phyloP scores from a whole-genome alignment of 2,888 invertebrate species.

The Pocota personata region DNA sequence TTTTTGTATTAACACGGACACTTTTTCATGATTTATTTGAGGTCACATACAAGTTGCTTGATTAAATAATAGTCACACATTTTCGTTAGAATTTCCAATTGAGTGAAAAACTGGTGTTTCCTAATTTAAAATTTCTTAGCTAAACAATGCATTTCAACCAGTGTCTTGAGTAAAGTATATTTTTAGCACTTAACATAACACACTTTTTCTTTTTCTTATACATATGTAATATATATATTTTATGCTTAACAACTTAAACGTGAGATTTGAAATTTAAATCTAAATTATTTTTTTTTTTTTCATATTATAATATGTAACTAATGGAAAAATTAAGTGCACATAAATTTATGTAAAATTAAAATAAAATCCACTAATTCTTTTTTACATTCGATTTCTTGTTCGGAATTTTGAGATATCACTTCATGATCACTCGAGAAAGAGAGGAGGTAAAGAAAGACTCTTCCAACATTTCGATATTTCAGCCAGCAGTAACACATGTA shows the following conservation, averaged over 20 bases:
- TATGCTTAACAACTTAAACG: constrained; percentile 18
- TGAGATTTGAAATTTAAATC: background rate
- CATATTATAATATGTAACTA: constrained; percentile 2
- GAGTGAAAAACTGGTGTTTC: constrained; percentile 35
- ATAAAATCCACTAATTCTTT: constrained; percentile 54
- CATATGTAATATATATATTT: constrained; percentile 44
- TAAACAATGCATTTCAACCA: constrained; percentile 63
- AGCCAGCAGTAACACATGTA: constrained; percentile 72
- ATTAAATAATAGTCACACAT: constrained; percentile 59
- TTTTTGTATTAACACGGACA: constrained; percentile 11
- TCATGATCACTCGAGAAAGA: constrained; percentile 71
- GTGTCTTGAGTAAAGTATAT: constrained; percentile 66
- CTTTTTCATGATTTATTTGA: constrained; percentile 46
- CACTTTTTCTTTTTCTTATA: constrained; percentile 49
- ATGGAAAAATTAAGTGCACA: constrained; percentile 34
- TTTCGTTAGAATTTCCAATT: constrained; percentile 45
- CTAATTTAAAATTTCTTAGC: constrained; percentile 46
- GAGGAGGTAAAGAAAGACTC: constrained; percentile 70
- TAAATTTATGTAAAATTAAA: constrained; percentile 27
- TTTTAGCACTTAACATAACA: constrained; percentile 73
- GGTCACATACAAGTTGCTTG: constrained; percentile 51
- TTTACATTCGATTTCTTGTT: constrained; percentile 56
- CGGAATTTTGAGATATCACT: constrained; percentile 69
- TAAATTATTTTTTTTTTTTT: constrained; percentile 9
- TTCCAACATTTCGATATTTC: constrained; percentile 71